Conservation (phyloP, 2,113 vertebrate genomes). For the Aleadryas rufinucha region DNA sequence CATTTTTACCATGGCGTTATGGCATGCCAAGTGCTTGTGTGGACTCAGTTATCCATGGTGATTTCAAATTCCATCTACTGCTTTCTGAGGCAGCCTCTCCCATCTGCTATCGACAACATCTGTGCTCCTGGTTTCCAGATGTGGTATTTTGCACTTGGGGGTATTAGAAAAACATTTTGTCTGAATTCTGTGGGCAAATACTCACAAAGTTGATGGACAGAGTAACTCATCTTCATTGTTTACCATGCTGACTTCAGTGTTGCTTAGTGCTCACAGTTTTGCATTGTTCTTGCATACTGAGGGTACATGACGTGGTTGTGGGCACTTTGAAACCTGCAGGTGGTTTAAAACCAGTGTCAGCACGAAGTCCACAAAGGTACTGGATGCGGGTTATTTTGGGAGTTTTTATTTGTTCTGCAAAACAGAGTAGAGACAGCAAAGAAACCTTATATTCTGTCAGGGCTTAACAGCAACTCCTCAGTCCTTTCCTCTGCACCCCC, state of each 20-base stretch:
- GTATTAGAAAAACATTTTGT: background rate
- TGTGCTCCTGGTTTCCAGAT: conserved; percentile 2
- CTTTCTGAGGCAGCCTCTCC: background rate
- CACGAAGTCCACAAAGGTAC: background rate
- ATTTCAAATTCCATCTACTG: background rate
- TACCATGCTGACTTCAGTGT: background rate
- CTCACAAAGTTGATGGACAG: background rate
- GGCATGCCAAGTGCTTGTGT: background rate
- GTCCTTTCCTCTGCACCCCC: background rate
- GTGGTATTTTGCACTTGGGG: background rate
- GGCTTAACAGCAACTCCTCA: background rate
- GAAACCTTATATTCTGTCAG: background rate
- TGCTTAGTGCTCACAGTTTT: background rate
- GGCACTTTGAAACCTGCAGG: conserved; percentile 20
- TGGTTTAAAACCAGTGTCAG: background rate
- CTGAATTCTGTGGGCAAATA: background rate
- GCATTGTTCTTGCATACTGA: background rate
- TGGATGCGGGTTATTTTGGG: background rate
- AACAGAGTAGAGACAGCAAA: background rate
- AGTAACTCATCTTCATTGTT: background rate
- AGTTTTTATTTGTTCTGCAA: background rate
- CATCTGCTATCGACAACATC: background rate
- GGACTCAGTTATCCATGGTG: rapidly evolving
- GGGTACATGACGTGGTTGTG: background rate
- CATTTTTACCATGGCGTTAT: background rate